Conservation (phyloP, 2,797 vertebrate genomes). For the Podarcis siculus region DNA sequence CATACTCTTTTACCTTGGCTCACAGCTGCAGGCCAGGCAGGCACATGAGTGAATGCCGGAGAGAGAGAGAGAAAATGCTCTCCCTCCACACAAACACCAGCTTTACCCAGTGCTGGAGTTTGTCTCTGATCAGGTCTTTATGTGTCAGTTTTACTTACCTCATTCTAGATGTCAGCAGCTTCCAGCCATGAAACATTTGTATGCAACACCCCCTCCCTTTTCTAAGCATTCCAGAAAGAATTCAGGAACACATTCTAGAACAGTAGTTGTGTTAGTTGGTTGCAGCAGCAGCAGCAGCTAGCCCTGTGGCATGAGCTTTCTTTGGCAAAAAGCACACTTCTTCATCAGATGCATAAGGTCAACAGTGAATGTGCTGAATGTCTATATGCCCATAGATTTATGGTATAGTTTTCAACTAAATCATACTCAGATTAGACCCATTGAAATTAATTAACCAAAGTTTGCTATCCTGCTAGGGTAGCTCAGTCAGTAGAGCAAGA, state of each 20-base stretch:
- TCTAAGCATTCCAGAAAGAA: slow-evolving; percentile 22
- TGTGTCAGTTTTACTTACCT: slow-evolving; percentile 1
- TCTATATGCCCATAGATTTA: neutral
- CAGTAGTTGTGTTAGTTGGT: neutral
- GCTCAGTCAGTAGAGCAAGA: too few species aligned
- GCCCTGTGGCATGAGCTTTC: too few species aligned
- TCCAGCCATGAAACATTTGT: neutral
- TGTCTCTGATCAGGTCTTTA: slow-evolving; percentile 7
- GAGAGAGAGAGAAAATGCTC: neutral
- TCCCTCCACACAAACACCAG: neutral
- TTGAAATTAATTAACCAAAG: too few species aligned
- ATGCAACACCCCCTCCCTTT: neutral
- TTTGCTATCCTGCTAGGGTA: too few species aligned
- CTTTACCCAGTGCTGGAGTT: neutral
- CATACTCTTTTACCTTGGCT: slow-evolving; percentile 14
- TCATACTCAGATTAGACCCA: too few species aligned
- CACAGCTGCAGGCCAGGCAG: slow-evolving; percentile 7
- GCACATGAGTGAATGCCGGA: neutral
- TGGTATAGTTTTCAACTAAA: too few species aligned
- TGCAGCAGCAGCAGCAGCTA: neutral
- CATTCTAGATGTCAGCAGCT: neutral
- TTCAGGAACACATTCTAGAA: neutral
- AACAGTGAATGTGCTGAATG: neutral
- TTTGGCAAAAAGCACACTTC: neutral
- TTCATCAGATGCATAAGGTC: neutral